phyloP scores from a whole-genome alignment of 2,888 invertebrate genomes.

The Allophyes oxyacanthae region DNA sequence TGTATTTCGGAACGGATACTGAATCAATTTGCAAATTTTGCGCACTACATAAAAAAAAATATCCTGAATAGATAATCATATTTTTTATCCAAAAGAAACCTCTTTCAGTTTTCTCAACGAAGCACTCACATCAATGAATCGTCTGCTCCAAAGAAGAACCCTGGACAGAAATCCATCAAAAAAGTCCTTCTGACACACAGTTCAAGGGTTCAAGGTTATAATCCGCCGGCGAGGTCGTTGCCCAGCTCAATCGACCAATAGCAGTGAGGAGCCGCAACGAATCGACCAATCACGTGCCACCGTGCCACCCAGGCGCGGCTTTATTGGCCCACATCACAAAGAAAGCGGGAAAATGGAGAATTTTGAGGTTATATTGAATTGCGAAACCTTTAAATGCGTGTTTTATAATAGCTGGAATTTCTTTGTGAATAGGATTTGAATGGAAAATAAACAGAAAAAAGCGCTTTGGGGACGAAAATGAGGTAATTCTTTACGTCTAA shows the following conservation, averaged over 20 bases:
- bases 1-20: no score
- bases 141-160: constrained; percentile 8
- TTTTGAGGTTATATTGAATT: constrained; percentile 56
- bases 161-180: constrained; percentile 30
- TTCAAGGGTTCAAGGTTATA: constrained; percentile 68
- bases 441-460: constrained; percentile 10
- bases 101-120: constrained; percentile 24
- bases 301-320: constrained; percentile 40
- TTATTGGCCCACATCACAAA: constrained; percentile 58
- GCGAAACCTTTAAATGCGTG: constrained; percentile 37
- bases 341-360: constrained; percentile 52
- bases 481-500: background rate
- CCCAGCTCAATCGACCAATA: constrained; percentile 64
- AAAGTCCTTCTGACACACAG: constrained; percentile 49
- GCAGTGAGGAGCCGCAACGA: constrained; percentile 49
- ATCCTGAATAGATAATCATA: background rate
- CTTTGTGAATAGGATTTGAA: constrained; percentile 16
- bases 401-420: constrained; percentile 22
- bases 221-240: constrained; percentile 60
- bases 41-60: no score
- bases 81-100: constrained; percentile 7
- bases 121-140: constrained; percentile 20
- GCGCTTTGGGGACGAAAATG: background rate
- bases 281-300: constrained; percentile 62
- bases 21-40: no score